phyloP scores from a whole-genome alignment of 2,888 invertebrate species.

The Acanthosepion esculentum region DNA sequence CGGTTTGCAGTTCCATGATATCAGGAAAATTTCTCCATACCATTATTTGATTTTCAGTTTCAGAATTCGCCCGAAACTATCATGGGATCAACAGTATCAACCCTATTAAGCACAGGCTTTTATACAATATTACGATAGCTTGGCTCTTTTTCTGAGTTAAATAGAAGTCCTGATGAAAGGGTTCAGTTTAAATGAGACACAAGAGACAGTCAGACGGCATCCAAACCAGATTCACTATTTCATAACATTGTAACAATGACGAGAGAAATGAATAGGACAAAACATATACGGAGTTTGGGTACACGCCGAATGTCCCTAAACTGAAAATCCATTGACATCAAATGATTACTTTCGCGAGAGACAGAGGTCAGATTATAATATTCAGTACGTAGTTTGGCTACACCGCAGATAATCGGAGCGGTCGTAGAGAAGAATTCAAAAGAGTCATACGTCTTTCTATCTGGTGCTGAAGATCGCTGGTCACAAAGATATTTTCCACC shows the following conservation, averaged over 20 bases:
- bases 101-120: not conserved
- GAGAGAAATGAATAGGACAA: not conserved
- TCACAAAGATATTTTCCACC: not conserved
- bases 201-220: not conserved
- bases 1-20: no score
- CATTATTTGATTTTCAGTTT: not conserved
- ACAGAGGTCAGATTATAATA: not conserved
- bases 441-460: not conserved
- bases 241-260: not conserved
- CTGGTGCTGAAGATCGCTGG: not conserved
- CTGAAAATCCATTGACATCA: not conserved
- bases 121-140: not conserved
- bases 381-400: not conserved
- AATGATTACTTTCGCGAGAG: not conserved
- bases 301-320: not conserved
- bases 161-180: not conserved
- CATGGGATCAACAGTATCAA: not conserved
- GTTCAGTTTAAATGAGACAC: not conserved
- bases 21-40: not conserved
- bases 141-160: not conserved
- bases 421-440: not conserved
- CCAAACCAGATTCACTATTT: not conserved
- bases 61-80: not conserved
- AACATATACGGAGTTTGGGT: not conserved
- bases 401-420: not conserved